Evolutionary conservation across 2,113 vertebrate species (phyloP), one percentile per base, ranked within the genome.

Genomic region (Amphilophus citrinellus): DNA sequence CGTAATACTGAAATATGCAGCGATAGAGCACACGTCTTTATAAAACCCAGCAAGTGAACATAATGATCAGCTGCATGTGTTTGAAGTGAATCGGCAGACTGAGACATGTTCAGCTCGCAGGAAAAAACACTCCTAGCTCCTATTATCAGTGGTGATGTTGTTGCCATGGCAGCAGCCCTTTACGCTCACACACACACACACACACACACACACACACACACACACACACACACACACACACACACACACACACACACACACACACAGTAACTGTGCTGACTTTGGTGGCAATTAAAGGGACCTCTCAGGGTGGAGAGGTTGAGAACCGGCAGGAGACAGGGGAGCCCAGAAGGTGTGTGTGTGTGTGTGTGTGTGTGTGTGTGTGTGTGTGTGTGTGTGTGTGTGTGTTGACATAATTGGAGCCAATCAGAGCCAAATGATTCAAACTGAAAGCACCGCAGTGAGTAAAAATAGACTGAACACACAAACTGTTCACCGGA

Each of bases 221-320:
- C 68, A 73, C 56, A 66, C 77, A 44, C n/a, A 37, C 68, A 17
- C 47, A 50, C 62, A 77, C 59, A 39, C 68, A 73, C 56, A 66
- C 77, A 44, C n/a, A 37, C 68, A 61, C 82, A 42, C 32, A n/a
- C 32, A 32, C 32, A 32, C 9, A 57, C 27, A 44, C 59, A 80
- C 30, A 30, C 58, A 68, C 76, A 59, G 1, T 58, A 63, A 89
- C 91, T 86, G 66, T 80, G 53, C 60, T 79, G 86, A 91, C 80
- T 82, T 94, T 79, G 77, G 73, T 89, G 87, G 91, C 94, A 95
- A 94, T 95, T 93, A 95, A 92, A 93, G 77, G 82, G 62, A 91
- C 86, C 83, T 91, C 91, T 91, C 24, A 39, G 91, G 86, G 92
- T 24, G 39, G 82, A 71, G 88, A 76, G 83, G 84, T 68, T 79